phyloP scores from a whole-genome alignment of 2,113 vertebrate genomes.

The Monarcha castaneiventris region DNA sequence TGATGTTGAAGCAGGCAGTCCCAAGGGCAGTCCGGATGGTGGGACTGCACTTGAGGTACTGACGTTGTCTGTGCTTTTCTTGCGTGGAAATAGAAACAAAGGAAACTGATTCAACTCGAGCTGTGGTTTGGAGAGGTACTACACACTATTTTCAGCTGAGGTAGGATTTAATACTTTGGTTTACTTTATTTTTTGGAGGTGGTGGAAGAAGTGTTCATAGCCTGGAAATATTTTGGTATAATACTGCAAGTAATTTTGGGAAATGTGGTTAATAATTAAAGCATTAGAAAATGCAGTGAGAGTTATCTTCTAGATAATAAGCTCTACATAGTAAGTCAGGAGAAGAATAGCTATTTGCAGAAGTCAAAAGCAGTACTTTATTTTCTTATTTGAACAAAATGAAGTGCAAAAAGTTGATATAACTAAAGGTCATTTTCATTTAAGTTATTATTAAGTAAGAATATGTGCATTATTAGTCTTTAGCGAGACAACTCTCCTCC shows the following conservation, averaged over 20 bases:
- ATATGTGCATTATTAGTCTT: not conserved
- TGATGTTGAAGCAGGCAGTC: not conserved
- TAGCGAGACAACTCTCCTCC: not conserved
- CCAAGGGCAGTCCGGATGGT: not conserved
- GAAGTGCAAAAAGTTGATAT: not conserved
- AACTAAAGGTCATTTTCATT: not conserved
- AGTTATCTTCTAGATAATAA: not conserved
- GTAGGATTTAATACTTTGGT: not conserved
- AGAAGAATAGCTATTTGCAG: not conserved
- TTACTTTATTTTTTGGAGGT: not conserved
- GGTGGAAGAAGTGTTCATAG: rapidly evolving
- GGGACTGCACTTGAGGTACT: not conserved
- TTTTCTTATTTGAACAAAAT: not conserved
- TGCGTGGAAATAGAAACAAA: rapidly evolving
- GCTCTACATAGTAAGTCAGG: not conserved
- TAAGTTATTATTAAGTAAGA: not conserved
- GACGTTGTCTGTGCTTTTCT: not conserved
- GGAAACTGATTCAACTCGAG: not conserved
- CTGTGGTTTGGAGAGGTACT: not conserved
- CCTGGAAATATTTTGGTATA: not conserved
- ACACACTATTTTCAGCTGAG: not conserved
- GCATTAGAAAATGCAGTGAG: not conserved
- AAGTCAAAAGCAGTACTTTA: not conserved
- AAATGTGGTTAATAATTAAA: not conserved
- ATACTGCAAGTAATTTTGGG: not conserved